Evolutionary conservation across 2,113 vertebrate species (phyloP).

Genomic region (Pedionomus torquatus): DNA sequence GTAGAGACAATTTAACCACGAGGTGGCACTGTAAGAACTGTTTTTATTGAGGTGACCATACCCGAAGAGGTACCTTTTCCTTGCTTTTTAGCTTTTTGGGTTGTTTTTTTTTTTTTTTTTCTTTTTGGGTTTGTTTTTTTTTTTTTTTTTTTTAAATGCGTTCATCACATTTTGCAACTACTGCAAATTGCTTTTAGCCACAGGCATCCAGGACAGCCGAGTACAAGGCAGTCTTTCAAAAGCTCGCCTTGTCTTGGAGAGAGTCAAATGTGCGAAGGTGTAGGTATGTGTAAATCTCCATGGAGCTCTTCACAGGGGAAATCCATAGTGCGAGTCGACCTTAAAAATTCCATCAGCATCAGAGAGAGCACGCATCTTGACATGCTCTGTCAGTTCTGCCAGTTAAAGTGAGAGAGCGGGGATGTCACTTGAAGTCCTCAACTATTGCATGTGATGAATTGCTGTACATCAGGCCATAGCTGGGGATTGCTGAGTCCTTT

Average conservation of each 20-base stretch:
- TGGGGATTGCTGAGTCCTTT: background rate
- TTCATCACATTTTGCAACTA: background rate
- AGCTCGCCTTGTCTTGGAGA: background rate
- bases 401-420: background rate
- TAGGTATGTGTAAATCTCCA: background rate
- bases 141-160: background rate
- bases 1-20: conserved; percentile 22
- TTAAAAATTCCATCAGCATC: background rate
- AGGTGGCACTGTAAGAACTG: conserved; percentile 66
- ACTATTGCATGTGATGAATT: background rate
- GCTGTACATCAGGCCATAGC: accelerated
- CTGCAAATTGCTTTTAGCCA: background rate
- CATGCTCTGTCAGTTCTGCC: background rate
- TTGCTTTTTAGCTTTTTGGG: background rate
- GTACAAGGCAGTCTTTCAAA: background rate
- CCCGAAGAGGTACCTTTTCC: background rate
- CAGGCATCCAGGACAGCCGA: background rate
- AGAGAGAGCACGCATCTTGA: background rate
- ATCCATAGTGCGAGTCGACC: background rate
- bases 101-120: background rate
- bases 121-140: background rate
- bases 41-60: background rate
- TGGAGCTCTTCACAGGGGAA: background rate
- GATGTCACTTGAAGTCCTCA: background rate
- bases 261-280: accelerated